Conservation (phyloP, 64 coral and sea anemone species). For the Stylophora pistillata region DNA sequence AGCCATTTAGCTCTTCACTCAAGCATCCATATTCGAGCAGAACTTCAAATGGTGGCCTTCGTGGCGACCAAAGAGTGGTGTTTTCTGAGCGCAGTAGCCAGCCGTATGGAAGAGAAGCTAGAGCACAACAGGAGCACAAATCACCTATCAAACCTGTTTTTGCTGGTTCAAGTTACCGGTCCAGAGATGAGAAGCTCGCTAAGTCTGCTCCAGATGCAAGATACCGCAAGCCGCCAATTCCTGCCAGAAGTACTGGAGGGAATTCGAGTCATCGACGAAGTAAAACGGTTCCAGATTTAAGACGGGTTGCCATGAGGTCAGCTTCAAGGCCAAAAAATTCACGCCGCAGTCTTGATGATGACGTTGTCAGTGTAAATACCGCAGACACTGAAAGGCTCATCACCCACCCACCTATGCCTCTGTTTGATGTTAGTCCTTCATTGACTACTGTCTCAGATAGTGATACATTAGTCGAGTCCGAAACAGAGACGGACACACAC, state of each 20-base stretch:
- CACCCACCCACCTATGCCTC: constrained; percentile 84
- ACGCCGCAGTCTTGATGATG: constrained; percentile 85
- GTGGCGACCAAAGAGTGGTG: background rate
- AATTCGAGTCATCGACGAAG: constrained; percentile 59
- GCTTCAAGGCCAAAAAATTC: constrained; percentile 20
- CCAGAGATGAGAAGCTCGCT: constrained; percentile 19
- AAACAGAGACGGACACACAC: constrained; percentile 68
- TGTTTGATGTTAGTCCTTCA: constrained; percentile 92
- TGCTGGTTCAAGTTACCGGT: constrained; percentile 35
- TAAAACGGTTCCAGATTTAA: constrained; percentile 82
- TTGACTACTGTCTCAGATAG: constrained; percentile 92
- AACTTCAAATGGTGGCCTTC: too few relatives aligned
- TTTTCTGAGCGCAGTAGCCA: background rate
- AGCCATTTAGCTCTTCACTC: background rate
- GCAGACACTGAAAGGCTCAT: constrained; percentile 83
- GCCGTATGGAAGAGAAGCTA: background rate
- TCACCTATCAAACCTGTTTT: constrained; percentile 18
- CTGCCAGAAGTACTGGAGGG: constrained; percentile 29
- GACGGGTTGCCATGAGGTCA: constrained; percentile 34
- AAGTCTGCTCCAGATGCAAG: constrained; percentile 1
- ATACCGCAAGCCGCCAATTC: constrained; percentile 68
- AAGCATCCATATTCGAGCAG: background rate
- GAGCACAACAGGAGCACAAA: background rate
- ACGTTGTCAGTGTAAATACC: constrained; percentile 66
- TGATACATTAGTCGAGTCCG: constrained; percentile 77